These are phyloP conservation scores for Eudemis profundana DNA, from an alignment of 2,888 invertebrate genomes.

Conservation along the genomic window DNA sequence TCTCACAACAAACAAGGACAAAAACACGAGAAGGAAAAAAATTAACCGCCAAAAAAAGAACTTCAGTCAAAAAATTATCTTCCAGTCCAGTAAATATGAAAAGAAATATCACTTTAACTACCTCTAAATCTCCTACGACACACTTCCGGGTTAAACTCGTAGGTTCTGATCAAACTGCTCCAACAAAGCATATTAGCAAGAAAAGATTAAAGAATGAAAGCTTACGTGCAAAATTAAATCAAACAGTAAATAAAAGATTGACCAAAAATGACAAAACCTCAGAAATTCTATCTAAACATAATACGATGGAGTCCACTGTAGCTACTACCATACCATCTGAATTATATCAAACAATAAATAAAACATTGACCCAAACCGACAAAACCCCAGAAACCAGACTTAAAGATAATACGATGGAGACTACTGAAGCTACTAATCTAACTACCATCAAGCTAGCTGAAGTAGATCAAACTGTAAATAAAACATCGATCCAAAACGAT, in stretches of 20 bases:
- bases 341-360: not conserved
- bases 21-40: not conserved
- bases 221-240: not conserved
- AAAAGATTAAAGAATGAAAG: not conserved
- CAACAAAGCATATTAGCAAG: not conserved
- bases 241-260: not conserved
- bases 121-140: not conserved
- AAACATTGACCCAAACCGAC: too few relatives aligned
- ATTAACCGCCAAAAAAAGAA: not conserved
- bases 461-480: not conserved
- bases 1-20: not conserved
- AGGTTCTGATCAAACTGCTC: not conserved
- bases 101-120: not conserved
- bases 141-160: not conserved
- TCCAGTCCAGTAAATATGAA: not conserved
- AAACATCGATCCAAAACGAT: not conserved
- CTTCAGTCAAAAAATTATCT: not conserved
- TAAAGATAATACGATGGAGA: not conserved
- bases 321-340: too few relatives aligned
- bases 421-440: not conserved
- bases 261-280: not conserved
- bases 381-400: not conserved
- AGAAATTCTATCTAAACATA: not conserved
- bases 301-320: not conserved
- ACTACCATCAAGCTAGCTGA: not conserved